Percentiles rank a stretch among this genome's conserved stretches.
Evolutionary conservation across 37 sponge, comb jelly and placozoan species (phyloP).

Genomic region (Mnemiopsis leidyi): DNA sequence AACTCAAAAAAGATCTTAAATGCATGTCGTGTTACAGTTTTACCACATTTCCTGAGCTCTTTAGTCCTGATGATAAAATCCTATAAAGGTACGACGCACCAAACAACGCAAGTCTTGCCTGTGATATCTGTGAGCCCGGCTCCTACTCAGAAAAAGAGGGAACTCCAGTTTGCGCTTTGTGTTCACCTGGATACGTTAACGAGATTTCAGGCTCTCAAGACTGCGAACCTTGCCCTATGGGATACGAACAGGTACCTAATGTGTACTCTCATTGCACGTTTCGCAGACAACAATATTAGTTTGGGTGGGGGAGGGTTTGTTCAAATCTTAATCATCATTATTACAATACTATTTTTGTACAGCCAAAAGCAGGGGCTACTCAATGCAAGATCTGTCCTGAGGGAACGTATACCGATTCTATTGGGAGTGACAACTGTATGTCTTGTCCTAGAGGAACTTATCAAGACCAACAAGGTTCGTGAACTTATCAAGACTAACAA

Average conservation of each 20-base stretch:
- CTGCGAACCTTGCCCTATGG: neutral
- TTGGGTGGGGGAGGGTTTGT: too few relatives aligned
- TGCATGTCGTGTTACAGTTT: too few relatives aligned
- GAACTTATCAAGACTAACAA: neutral
- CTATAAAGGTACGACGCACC: neutral
- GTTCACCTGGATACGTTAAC: neutral
- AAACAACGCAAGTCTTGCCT: neutral
- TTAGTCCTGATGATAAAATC: too few relatives aligned
- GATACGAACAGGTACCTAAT: conserved; percentile 48
- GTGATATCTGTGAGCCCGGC: conserved; percentile 21
- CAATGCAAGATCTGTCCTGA: neutral
- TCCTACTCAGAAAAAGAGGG: neutral
- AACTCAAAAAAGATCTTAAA: too few relatives aligned
- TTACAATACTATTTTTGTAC: too few relatives aligned
- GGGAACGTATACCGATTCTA: conserved; percentile 8
- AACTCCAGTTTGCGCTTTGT: neutral
- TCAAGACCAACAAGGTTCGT: neutral
- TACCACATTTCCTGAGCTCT: too few relatives aligned
- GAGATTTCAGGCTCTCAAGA: neutral
- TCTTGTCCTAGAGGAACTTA: neutral
- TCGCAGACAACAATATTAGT: too few relatives aligned
- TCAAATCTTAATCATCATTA: too few relatives aligned
- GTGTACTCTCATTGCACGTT: too few relatives aligned
- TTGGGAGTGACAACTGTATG: neutral
- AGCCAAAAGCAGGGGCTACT: neutral